Percentiles rank a stretch among this genome's conserved stretches.
Conservation (phyloP, 53 echinoderm and acorn worm genomes). For the Holothuria scabra region DNA sequence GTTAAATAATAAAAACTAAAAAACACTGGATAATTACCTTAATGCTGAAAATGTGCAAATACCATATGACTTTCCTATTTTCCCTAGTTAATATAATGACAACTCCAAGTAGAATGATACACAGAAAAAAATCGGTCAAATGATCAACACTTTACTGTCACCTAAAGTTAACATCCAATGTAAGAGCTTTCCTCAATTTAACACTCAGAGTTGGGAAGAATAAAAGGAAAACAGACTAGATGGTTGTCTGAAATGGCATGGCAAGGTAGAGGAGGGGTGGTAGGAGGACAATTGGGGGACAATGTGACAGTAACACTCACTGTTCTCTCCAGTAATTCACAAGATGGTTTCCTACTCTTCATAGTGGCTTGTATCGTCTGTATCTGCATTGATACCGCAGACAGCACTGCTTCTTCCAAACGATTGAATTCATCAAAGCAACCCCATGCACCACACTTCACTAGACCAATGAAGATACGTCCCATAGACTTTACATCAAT, state of each 20-base stretch:
- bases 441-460: constrained; percentile 99
- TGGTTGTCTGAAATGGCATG: not conserved
- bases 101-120: too few species aligned
- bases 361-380: constrained; percentile 96
- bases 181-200: too few species aligned
- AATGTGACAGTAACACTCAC: constrained; percentile 35
- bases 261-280: not conserved
- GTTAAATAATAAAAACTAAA: too few species aligned
- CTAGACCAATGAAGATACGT: constrained; percentile 97
- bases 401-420: constrained; percentile 95
- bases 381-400: constrained; percentile 99
- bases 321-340: constrained; percentile 89
- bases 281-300: too few species aligned
- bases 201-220: too few species aligned
- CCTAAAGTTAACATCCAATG: not conserved
- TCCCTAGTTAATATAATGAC: too few species aligned
- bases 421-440: constrained; percentile 99
- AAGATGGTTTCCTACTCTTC: constrained; percentile 90
- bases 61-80: too few species aligned
- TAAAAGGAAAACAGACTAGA: too few species aligned
- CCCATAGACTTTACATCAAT: constrained; percentile 99
- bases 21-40: too few species aligned
- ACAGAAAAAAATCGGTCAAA: not conserved
- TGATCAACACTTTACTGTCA: not conserved
- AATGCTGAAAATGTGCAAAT: too few species aligned